Percentiles rank a stretch among this genome's conserved stretches.
Evolutionary conservation across 37 sponge, comb jelly and placozoan genomes (phyloP).

Genomic region (Bolinopsis microptera): DNA sequence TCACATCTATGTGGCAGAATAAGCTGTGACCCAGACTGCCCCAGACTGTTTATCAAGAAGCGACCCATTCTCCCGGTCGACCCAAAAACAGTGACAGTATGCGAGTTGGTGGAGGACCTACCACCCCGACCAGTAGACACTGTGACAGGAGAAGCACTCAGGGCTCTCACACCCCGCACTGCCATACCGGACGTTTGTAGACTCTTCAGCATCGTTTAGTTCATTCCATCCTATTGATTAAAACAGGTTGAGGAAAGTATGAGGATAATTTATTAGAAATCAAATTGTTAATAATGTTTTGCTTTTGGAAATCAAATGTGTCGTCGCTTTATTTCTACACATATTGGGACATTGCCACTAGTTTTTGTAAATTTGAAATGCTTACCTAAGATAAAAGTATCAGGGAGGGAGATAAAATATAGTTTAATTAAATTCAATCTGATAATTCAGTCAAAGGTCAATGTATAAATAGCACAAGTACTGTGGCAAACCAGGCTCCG

Average conservation of each 20-base stretch:
- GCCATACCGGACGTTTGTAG: neutral
- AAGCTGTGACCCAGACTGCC: constrained; percentile 64
- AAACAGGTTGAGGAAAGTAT: too few species aligned
- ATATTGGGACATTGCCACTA: too few species aligned
- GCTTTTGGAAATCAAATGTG: too few species aligned
- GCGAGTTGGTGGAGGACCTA: constrained; percentile 91
- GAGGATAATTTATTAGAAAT: too few species aligned
- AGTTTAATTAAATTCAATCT: neutral
- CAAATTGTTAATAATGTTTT: too few species aligned
- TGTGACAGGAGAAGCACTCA: neutral
- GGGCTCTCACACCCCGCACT: neutral
- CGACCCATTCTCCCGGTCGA: constrained; percentile 92
- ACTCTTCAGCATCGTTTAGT: neutral
- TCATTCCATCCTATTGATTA: neutral
- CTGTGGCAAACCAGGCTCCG: neutral
- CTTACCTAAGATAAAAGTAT: too few species aligned
- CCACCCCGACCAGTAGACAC: constrained; percentile 82
- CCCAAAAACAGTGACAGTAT: constrained; percentile 96
- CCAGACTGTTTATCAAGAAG: constrained; percentile 91
- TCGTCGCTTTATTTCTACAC: too few species aligned
- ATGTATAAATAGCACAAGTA: neutral
- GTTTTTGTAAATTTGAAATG: too few species aligned
- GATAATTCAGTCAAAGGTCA: neutral
- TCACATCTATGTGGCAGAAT: constrained; percentile 68
- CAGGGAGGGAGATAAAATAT: too few species aligned